Evolutionary conservation across 23 tunicate species (phyloP).

Genomic region (Diplosoma virens): DNA sequence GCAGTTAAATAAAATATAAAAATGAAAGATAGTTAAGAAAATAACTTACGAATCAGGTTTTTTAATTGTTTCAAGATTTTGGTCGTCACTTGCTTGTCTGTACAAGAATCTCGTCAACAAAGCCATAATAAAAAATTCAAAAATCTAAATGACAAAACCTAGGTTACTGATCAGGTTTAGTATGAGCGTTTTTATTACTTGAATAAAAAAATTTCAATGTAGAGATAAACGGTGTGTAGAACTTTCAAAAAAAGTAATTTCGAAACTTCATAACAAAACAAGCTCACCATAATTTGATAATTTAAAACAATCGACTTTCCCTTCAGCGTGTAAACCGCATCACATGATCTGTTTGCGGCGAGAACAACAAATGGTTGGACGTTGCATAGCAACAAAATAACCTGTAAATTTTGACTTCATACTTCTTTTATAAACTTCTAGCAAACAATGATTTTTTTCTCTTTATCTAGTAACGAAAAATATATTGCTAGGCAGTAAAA

Average conservation of each 20-base stretch:
- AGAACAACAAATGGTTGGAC: slow-evolving; percentile 72
- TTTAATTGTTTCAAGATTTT: slow-evolving; percentile 20
- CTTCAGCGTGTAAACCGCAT: slow-evolving; percentile 38
- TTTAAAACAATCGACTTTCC: slow-evolving; percentile 60
- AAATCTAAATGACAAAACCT: slow-evolving; percentile 28
- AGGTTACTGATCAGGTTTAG: too few relatives aligned
- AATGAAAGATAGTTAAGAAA: too few relatives aligned
- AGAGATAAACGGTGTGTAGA: too few relatives aligned
- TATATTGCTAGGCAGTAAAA: too few relatives aligned
- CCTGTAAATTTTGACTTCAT: slow-evolving; percentile 28
- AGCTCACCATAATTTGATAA: slow-evolving; percentile 83
- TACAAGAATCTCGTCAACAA: slow-evolving; percentile 64
- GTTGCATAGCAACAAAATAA: slow-evolving; percentile 68
- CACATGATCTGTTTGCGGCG: slow-evolving; percentile 44
- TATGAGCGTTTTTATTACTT: neutral
- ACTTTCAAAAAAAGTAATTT: too few relatives aligned
- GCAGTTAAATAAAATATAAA: too few relatives aligned
- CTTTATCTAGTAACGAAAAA: too few relatives aligned
- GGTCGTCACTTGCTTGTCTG: slow-evolving; percentile 56
- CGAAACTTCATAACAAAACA: neutral
- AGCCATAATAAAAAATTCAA: slow-evolving; percentile 69
- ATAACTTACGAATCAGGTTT: neutral
- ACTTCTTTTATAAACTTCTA: neutral
- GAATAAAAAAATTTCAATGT: too few relatives aligned
- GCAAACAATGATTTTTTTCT: too few relatives aligned